Conservation (phyloP, 2,797 vertebrate species). For the Gambelia wislizenii region DNA sequence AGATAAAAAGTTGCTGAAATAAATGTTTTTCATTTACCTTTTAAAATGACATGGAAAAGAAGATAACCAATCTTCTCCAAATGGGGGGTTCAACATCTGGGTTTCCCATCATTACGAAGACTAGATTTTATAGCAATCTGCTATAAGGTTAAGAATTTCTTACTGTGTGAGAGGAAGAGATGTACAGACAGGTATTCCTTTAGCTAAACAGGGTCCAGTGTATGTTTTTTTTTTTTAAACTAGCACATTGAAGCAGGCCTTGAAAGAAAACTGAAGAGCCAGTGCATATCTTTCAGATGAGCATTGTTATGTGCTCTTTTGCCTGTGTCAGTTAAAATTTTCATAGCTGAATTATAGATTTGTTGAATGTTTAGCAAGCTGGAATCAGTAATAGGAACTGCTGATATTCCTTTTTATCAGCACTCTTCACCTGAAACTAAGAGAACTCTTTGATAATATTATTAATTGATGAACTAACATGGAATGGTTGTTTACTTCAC, state of each 20-base stretch:
- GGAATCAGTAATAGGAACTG: background rate
- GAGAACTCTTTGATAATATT: background rate
- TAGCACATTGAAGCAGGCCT: background rate
- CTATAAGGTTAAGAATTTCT: background rate
- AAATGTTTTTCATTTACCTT: background rate
- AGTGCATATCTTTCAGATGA: background rate
- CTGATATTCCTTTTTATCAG: background rate
- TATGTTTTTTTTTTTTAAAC: too few species aligned
- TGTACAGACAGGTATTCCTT: background rate
- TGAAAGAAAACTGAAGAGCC: background rate
- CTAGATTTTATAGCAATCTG: background rate
- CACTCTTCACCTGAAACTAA: background rate
- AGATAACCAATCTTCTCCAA: background rate
- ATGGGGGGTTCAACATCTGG: background rate
- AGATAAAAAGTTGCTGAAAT: background rate
- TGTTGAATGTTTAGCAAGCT: background rate
- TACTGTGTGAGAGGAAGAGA: background rate
- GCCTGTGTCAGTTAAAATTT: background rate
- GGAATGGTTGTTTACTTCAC: background rate
- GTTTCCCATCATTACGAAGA: background rate
- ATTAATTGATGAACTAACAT: background rate
- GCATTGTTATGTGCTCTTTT: background rate
- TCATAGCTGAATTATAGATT: background rate
- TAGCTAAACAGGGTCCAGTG: background rate
- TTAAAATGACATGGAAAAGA: background rate